These are phyloP conservation scores for Melieria picta DNA, from an alignment of 2,888 invertebrate genomes.

Conservation along the genomic window DNA sequence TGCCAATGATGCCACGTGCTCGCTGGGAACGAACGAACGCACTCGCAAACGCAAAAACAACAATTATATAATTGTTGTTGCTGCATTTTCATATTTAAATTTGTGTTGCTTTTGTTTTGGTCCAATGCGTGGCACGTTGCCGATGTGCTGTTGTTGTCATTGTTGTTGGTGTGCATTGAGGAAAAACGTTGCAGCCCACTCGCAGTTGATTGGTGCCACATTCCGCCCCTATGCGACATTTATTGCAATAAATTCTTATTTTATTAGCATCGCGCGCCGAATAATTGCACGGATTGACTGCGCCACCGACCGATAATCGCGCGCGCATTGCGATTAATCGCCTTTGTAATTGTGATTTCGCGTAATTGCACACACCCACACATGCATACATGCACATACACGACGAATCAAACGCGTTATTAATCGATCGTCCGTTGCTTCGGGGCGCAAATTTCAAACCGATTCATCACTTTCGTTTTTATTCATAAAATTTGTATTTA, in stretches of 20 bases:
- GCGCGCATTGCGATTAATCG: conserved; percentile 2
- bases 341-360: not conserved
- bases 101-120: conserved; percentile 8
- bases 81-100: conserved; percentile 33
- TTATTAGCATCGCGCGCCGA: conserved; percentile 2
- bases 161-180: not conserved
- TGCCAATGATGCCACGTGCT: conserved; percentile 28
- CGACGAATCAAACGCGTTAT: too few species aligned
- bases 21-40: not conserved
- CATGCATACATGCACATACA: too few species aligned
- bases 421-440: too few species aligned
- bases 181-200: conserved; percentile 44
- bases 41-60: conserved; percentile 13
- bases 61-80: conserved; percentile 22
- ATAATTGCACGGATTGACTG: conserved; percentile 24
- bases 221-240: conserved; percentile 28
- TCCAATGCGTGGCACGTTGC: not conserved
- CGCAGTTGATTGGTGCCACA: conserved; percentile 43
- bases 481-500: too few species aligned
- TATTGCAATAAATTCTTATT: conserved; percentile 30
- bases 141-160: conserved; percentile 7
- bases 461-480: too few species aligned
- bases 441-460: too few species aligned
- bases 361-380: not conserved
- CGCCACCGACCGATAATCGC: conserved; percentile 13